These are phyloP conservation scores for Alviniconcha strummeri DNA, from an alignment of 2,888 invertebrate genomes.

Conservation along the genomic window DNA sequence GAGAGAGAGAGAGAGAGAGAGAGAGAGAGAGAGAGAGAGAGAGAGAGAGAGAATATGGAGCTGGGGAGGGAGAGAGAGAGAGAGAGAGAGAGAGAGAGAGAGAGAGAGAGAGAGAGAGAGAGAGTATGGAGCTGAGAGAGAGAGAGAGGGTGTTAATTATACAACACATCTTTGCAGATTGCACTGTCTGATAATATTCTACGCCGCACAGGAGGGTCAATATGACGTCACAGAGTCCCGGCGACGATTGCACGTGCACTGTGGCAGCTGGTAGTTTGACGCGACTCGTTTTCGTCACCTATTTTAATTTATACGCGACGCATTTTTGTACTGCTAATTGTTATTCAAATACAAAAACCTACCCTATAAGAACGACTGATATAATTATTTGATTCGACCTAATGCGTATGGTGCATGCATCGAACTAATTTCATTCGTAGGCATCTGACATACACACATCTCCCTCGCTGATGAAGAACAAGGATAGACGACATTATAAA, in stretches of 20 bases:
- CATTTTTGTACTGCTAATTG: too few relatives aligned
- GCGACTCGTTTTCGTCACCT: too few relatives aligned
- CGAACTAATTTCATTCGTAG: too few relatives aligned
- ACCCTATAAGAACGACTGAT: too few relatives aligned
- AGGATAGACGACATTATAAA: too few relatives aligned
- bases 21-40: slow-evolving; percentile 1
- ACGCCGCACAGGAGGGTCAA: background rate
- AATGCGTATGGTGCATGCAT: too few relatives aligned
- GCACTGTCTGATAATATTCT: background rate
- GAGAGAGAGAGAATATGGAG: background rate
- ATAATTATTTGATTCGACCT: too few relatives aligned
- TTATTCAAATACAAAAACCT: too few relatives aligned
- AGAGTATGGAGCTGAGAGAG: background rate
- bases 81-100: slow-evolving; percentile 7
- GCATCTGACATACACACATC: too few relatives aligned
- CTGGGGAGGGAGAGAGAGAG: background rate
- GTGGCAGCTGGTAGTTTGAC: background rate
- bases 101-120: background rate
- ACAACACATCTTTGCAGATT: background rate
- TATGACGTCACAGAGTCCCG: background rate
- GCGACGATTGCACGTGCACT: background rate
- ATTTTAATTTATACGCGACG: too few relatives aligned
- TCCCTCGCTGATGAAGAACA: too few relatives aligned
- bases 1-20: slow-evolving; percentile 2
- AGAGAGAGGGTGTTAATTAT: background rate